Evolutionary conservation across 2,797 vertebrate species (phyloP).

Genomic region (Florisuga fusca): DNA sequence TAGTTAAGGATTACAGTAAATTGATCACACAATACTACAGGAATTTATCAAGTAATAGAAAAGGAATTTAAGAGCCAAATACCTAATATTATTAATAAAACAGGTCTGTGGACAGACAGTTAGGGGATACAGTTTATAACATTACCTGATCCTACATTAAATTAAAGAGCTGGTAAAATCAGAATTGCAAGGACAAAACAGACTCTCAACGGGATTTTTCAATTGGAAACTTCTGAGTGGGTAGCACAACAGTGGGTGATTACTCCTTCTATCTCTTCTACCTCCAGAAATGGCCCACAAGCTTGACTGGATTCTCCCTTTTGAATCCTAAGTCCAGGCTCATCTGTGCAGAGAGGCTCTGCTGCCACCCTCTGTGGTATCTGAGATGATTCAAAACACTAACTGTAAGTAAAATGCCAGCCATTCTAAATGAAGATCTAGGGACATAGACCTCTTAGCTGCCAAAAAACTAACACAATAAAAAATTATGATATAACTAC

Average conservation of each 20-base stretch:
- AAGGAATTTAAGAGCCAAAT: slow-evolving; percentile 68
- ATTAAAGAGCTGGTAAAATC: slow-evolving; percentile 12
- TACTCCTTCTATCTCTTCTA: neutral
- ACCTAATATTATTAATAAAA: slow-evolving; percentile 62
- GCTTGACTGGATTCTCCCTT: neutral
- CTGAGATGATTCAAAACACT: neutral
- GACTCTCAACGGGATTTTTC: neutral
- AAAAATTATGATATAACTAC: neutral
- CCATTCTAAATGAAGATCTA: neutral
- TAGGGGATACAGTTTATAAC: slow-evolving; percentile 3
- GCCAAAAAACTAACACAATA: neutral
- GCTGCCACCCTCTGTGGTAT: slow-evolving; percentile 25
- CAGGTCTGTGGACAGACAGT: slow-evolving; percentile 7
- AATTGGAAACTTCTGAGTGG: neutral
- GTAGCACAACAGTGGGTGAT: neutral
- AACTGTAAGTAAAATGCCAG: neutral
- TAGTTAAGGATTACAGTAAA: slow-evolving; percentile 53
- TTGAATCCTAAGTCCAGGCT: neutral
- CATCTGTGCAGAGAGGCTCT: slow-evolving; percentile 6
- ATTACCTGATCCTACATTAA: slow-evolving; percentile 21
- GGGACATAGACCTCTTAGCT: neutral
- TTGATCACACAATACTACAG: slow-evolving; percentile 37
- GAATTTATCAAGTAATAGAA: slow-evolving; percentile 54
- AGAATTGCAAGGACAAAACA: slow-evolving; percentile 13
- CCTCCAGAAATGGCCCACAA: neutral